These are phyloP conservation scores for Lepidocyrtoides sp. DNA, from an alignment of 2,888 invertebrate species.

Conservation along the genomic window DNA sequence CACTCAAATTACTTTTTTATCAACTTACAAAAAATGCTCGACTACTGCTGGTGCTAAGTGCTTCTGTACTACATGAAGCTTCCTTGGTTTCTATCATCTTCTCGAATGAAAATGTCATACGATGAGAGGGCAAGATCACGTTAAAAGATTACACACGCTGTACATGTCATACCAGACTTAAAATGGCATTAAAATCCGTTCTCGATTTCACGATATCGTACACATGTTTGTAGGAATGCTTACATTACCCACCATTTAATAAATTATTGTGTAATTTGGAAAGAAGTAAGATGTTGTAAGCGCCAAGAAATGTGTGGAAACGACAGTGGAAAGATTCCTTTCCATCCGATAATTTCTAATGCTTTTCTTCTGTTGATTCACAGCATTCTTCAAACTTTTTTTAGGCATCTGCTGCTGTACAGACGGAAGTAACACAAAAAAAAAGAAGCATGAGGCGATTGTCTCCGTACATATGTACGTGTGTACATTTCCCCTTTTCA, in stretches of 20 bases:
- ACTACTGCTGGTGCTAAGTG: background rate
- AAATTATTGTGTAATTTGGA: no score
- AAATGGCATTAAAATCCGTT: background rate
- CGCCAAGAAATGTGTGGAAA: background rate
- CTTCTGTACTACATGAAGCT: background rate
- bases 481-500: background rate
- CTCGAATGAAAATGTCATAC: conserved; percentile 20
- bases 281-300: background rate
- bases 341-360: conserved; percentile 35
- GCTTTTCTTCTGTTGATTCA: conserved; percentile 43
- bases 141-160: conserved; percentile 23
- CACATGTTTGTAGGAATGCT: background rate
- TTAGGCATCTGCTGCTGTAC: conserved; percentile 25
- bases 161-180: background rate
- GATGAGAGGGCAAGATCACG: conserved; percentile 25
- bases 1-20: conserved; percentile 40
- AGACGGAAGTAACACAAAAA: no score
- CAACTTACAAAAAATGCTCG: conserved; percentile 21
- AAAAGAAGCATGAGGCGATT: conserved; percentile 1
- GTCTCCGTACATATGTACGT: background rate
- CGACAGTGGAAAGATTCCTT: conserved; percentile 8
- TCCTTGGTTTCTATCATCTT: background rate
- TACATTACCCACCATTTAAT: background rate
- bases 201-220: background rate
- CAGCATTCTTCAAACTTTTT: conserved; percentile 38